Conservation (phyloP, 2,888 invertebrate species). For the Calliopum simillimum region DNA sequence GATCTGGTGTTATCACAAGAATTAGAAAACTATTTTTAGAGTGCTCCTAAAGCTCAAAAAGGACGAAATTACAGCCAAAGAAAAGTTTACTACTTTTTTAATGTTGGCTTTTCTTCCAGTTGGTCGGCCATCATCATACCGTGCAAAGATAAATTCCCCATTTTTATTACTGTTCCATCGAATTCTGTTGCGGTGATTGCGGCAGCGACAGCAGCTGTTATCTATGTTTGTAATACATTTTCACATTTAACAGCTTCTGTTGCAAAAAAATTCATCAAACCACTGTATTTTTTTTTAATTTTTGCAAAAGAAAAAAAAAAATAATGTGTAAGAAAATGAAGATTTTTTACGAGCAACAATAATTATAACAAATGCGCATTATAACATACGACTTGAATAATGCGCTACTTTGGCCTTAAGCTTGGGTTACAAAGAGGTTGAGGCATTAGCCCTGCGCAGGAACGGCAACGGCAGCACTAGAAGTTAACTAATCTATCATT, state of each 20-base stretch:
- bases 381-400: slow-evolving; percentile 12
- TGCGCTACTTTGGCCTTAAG: slow-evolving; percentile 9
- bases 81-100: no score
- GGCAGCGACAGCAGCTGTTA: neutral
- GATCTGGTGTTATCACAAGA: no score
- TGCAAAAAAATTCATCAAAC: slow-evolving; percentile 23
- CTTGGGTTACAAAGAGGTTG: neutral
- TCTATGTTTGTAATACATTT: neutral
- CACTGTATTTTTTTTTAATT: neutral
- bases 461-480: no score
- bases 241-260: neutral
- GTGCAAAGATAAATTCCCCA: slow-evolving; percentile 16
- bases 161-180: slow-evolving; percentile 21
- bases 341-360: slow-evolving; percentile 29
- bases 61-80: no score
- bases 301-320: neutral
- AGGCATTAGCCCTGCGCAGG: no score
- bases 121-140: neutral
- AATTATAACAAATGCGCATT: slow-evolving; percentile 30
- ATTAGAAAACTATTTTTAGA: no score
- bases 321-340: slow-evolving; percentile 2
- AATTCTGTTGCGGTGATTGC: no score
- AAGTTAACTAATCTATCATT: slow-evolving; percentile 21
- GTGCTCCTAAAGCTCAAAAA: no score
- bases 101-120: slow-evolving; percentile 11